Evolutionary conservation across 2,888 invertebrate genomes (phyloP).

Genomic region (Herminia tarsipennalis): DNA sequence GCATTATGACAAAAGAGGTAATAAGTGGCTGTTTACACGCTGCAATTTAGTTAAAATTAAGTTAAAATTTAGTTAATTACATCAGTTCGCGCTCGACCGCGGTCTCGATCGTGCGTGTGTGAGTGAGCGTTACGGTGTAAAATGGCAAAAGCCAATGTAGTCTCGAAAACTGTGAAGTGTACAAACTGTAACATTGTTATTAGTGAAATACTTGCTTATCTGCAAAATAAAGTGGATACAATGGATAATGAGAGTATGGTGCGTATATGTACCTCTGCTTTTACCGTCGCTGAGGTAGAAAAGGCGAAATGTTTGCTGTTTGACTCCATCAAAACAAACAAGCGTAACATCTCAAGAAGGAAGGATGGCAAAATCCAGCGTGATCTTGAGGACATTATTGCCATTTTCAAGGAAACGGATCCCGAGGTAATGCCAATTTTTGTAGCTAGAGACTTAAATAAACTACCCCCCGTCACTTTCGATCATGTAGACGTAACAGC

Average conservation of each 20-base stretch:
- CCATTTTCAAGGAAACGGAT: conserved; percentile 1
- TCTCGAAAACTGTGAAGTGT: too few relatives aligned
- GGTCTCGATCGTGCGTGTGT: too few relatives aligned
- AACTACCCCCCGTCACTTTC: too few relatives aligned
- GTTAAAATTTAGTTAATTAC: too few relatives aligned
- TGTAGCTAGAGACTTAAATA: background rate
- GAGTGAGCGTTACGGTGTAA: too few relatives aligned
- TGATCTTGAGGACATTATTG: conserved; percentile 1
- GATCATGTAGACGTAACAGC: too few relatives aligned
- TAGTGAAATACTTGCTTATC: background rate
- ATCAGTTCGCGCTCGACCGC: too few relatives aligned
- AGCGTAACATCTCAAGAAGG: conserved; percentile 1
- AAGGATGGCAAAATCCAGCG: conserved; percentile 2
- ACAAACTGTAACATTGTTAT: background rate
- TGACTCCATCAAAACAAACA: conserved; percentile 2
- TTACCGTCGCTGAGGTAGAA: background rate
- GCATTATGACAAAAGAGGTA: too few relatives aligned
- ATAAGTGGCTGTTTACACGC: too few relatives aligned
- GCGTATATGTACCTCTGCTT: background rate
- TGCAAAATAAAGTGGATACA: conserved; percentile 2
- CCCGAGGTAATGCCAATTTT: background rate
- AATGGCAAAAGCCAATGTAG: too few relatives aligned
- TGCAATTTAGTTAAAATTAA: too few relatives aligned
- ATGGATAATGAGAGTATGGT: conserved; percentile 4
- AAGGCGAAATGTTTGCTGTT: background rate